Conservation (phyloP, 2,797 vertebrate genomes). For the Labroides dimidiatus region DNA sequence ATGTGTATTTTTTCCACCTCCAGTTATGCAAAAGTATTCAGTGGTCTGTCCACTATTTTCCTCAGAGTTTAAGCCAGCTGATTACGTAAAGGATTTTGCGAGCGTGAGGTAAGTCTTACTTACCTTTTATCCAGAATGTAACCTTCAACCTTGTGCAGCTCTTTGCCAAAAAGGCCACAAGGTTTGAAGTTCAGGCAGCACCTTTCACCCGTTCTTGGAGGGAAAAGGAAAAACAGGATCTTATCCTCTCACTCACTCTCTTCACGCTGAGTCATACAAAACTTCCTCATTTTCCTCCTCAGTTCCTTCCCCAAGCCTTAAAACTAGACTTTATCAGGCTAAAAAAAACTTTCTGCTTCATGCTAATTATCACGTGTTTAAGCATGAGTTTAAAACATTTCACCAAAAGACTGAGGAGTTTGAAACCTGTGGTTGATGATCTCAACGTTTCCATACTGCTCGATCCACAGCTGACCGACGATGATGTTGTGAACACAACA, state of each 20-base stretch:
- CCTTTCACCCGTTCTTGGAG: conserved; percentile 91
- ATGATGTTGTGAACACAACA: conserved; percentile 99
- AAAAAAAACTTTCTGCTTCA: neutral
- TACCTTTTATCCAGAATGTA: conserved; percentile 99
- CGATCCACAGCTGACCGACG: conserved; percentile 98
- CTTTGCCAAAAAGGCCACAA: conserved; percentile 96
- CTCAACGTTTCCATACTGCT: conserved; percentile 96
- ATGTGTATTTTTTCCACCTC: no score
- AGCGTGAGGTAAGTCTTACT: neutral
- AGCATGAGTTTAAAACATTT: no score
- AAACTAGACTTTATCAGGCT: neutral
- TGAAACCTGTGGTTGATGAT: conserved; percentile 93
- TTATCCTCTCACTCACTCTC: conserved; percentile 34
- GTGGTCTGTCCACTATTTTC: neutral
- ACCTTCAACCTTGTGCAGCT: conserved; percentile 98
- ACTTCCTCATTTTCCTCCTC: conserved; percentile 50
- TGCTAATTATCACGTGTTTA: neutral
- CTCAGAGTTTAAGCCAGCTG: neutral
- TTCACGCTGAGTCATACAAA: conserved; percentile 25
- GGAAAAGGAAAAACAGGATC: conserved; percentile 26
- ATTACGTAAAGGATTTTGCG: neutral
- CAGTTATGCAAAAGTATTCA: conserved; percentile 1
- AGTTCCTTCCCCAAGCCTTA: no score
- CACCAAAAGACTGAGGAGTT: no score
- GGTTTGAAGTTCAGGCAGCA: conserved; percentile 96